These are phyloP conservation scores for Rhopalosiphum padi DNA, from an alignment of 1,140 invertebrate species.

Conservation along the genomic window DNA sequence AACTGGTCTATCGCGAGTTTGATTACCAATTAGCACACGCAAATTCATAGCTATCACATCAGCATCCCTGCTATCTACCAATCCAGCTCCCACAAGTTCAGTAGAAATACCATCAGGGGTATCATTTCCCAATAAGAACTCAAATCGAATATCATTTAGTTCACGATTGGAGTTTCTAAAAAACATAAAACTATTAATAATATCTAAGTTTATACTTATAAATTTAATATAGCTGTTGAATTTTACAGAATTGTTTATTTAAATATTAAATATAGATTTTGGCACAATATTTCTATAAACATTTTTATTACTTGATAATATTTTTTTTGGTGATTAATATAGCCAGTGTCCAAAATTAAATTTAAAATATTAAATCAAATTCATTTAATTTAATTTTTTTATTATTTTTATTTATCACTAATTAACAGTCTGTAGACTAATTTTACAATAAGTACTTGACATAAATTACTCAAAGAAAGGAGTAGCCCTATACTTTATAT, in stretches of 20 bases:
- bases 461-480: too few relatives aligned
- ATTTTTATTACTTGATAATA: background rate
- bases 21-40: conserved; percentile 84
- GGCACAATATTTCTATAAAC: background rate
- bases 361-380: background rate
- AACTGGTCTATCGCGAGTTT: conserved; percentile 71
- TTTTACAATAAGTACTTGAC: too few relatives aligned
- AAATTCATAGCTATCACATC: conserved; percentile 90
- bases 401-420: too few relatives aligned
- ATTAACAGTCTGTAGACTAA: too few relatives aligned
- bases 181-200: background rate
- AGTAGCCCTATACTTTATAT: background rate
- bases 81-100: conserved; percentile 91
- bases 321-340: background rate
- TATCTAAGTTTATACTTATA: background rate
- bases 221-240: background rate
- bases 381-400: too few relatives aligned
- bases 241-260: background rate
- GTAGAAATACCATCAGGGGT: conserved; percentile 92
- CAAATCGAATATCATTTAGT: conserved; percentile 97
- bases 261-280: conserved; percentile 48
- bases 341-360: background rate
- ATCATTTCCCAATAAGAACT: conserved; percentile 91
- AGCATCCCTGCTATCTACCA: conserved; percentile 91
- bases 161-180: conserved; percentile 83